These are phyloP conservation scores for Battus philenor DNA, from an alignment of 1,140 invertebrate genomes.

Conservation along the genomic window DNA sequence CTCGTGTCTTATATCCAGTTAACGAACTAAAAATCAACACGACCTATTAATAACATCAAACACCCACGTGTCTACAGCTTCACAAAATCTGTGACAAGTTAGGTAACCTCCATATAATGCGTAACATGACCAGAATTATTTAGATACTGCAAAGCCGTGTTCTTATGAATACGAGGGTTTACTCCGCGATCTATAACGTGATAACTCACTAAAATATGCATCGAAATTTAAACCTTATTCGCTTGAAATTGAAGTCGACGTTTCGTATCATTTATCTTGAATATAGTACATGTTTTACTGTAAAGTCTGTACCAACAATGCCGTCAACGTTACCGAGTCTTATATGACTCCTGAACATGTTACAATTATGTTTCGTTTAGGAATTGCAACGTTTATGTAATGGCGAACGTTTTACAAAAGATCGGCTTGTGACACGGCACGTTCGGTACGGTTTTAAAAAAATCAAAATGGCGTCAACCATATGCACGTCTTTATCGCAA, in stretches of 20 bases:
- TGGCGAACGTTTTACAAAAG: neutral
- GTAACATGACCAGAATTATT: constrained; percentile 15
- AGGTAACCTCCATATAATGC: constrained; percentile 12
- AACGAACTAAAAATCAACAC: constrained; percentile 14
- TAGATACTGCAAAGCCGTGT: constrained; percentile 15
- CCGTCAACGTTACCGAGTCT: constrained; percentile 6
- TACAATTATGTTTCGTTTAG: constrained; percentile 4
- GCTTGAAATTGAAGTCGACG: neutral
- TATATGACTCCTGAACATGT: constrained; percentile 1
- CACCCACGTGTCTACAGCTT: neutral
- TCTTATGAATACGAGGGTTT: neutral
- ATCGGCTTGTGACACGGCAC: neutral
- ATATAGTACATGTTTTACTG: too few relatives aligned
- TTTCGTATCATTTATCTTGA: too few relatives aligned
- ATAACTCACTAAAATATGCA: neutral
- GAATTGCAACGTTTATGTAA: neutral
- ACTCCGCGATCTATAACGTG: neutral
- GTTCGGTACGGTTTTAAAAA: too few relatives aligned
- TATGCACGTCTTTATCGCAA: too few relatives aligned
- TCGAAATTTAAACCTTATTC: neutral
- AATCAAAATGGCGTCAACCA: too few relatives aligned
- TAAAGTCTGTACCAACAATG: constrained; percentile 13
- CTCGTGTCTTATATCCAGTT: constrained; percentile 10
- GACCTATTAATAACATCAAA: constrained; percentile 15
- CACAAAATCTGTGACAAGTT: constrained; percentile 12